phyloP scores from a whole-genome alignment of 2,797 vertebrate species.

The Falco biarmicus region DNA sequence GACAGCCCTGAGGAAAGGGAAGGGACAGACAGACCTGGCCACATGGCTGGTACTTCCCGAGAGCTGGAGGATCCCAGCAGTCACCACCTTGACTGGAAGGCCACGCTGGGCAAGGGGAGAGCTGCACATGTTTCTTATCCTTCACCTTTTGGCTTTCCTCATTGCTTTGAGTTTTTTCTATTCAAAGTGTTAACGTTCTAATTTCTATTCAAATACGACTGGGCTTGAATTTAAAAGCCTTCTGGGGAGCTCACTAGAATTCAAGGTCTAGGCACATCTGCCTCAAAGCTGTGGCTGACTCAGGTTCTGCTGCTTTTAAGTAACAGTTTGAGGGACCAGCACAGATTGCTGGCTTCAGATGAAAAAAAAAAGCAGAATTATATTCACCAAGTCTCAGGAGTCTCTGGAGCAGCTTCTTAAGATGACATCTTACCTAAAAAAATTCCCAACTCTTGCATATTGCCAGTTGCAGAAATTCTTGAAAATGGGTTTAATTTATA shows the following conservation, averaged over 20 bases:
- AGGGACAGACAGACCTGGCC: not conserved
- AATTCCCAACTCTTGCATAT: not conserved
- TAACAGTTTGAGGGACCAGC: not conserved
- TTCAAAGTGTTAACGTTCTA: not conserved
- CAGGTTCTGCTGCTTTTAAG: not conserved
- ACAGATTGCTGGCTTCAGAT: not conserved
- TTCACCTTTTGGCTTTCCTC: not conserved
- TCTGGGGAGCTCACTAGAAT: not conserved
- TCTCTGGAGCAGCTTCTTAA: not conserved
- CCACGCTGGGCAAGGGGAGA: not conserved
- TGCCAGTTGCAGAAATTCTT: not conserved
- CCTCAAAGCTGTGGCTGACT: not conserved
- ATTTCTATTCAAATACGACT: not conserved
- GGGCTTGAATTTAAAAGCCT: not conserved
- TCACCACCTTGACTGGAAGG: not conserved
- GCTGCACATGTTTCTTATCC: accelerated
- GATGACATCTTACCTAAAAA: not conserved
- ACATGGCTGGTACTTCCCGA: accelerated
- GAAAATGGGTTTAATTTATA: not conserved
- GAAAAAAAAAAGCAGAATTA: not conserved
- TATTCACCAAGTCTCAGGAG: not conserved
- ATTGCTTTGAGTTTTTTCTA: not conserved
- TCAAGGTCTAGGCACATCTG: not conserved
- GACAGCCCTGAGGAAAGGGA: not conserved
- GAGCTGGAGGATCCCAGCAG: not conserved